A percentile compares a stretch with the other conserved stretches of the same genome.
Conservation (phyloP, 1,140 invertebrate species). For the Zelostemma sp. region DNA sequence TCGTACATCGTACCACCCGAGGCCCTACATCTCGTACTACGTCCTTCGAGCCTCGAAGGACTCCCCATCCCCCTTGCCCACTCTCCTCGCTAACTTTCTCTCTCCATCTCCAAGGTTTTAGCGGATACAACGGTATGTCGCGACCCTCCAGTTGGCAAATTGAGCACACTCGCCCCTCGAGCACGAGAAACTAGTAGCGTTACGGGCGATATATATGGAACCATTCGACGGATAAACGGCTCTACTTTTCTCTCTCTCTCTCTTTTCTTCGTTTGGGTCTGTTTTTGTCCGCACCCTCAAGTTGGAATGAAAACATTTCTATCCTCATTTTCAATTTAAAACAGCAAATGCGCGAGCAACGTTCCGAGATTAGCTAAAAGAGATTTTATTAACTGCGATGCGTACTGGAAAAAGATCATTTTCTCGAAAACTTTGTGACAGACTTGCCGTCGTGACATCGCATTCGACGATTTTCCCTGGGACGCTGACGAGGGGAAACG, state of each 20-base stretch:
- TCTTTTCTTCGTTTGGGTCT: too few species aligned
- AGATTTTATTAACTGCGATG: too few species aligned
- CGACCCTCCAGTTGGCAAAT: constrained; percentile 66
- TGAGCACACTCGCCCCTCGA: constrained; percentile 64
- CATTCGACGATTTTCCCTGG: constrained; percentile 52
- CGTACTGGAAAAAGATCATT: constrained; percentile 31
- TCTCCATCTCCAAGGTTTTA: constrained; percentile 38
- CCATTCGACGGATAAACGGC: constrained; percentile 63
- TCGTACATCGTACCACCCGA: constrained; percentile 68
- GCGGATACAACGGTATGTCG: constrained; percentile 53
- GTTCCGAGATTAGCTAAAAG: too few species aligned
- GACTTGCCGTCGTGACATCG: constrained; percentile 32
- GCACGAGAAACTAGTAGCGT: constrained; percentile 48
- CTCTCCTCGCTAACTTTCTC: constrained; percentile 33
- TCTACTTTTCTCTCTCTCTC: constrained; percentile 23
- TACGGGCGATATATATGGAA: constrained; percentile 59
- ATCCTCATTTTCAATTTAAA: too few species aligned
- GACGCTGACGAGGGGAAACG: constrained; percentile 52
- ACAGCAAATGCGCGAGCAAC: too few species aligned
- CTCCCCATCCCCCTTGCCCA: constrained; percentile 29
- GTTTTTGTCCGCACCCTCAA: too few species aligned
- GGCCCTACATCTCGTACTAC: constrained; percentile 64
- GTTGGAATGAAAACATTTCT: too few species aligned
- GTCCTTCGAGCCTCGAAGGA: constrained; percentile 48
- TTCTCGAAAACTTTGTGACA: constrained; percentile 33